Evolutionary conservation across 1,140 invertebrate species (phyloP).

Genomic region (Mamestra configurata): DNA sequence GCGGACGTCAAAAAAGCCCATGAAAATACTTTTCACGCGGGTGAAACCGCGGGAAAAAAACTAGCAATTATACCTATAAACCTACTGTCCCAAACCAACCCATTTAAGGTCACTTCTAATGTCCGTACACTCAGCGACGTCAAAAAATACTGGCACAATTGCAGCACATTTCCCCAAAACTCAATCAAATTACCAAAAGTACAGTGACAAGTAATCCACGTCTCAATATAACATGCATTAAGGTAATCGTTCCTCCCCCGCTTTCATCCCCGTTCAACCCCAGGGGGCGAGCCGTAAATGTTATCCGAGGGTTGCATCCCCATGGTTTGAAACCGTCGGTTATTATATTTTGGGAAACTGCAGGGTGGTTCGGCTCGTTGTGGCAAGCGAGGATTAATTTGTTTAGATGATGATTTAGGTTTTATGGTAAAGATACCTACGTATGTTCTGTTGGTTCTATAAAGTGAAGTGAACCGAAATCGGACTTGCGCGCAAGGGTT

Average conservation of each 20-base stretch:
- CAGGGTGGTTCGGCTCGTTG: not conserved
- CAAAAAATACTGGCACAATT: not conserved
- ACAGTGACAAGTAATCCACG: conserved; percentile 20
- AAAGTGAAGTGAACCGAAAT: too few species aligned
- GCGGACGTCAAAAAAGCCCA: too few species aligned
- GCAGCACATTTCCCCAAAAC: not conserved
- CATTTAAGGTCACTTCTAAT: too few species aligned
- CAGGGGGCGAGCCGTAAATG: not conserved
- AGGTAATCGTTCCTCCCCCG: conserved; percentile 56
- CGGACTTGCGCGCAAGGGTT: too few species aligned
- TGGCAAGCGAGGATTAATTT: conserved; percentile 18
- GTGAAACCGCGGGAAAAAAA: too few species aligned
- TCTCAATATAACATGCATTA: conserved; percentile 62
- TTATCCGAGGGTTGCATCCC: conserved; percentile 11
- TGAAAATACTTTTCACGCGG: too few species aligned
- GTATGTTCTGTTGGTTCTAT: too few species aligned
- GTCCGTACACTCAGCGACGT: too few species aligned
- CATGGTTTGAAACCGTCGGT: conserved; percentile 15
- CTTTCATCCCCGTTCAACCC: conserved; percentile 11
- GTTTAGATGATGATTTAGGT: not conserved
- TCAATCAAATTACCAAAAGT: conserved; percentile 17
- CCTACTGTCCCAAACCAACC: too few species aligned
- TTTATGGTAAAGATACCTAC: too few species aligned
- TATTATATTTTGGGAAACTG: conserved; percentile 11
- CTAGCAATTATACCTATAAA: too few species aligned